phyloP scores from a whole-genome alignment of 2,113 vertebrate genomes.

The Silurus glanis region DNA sequence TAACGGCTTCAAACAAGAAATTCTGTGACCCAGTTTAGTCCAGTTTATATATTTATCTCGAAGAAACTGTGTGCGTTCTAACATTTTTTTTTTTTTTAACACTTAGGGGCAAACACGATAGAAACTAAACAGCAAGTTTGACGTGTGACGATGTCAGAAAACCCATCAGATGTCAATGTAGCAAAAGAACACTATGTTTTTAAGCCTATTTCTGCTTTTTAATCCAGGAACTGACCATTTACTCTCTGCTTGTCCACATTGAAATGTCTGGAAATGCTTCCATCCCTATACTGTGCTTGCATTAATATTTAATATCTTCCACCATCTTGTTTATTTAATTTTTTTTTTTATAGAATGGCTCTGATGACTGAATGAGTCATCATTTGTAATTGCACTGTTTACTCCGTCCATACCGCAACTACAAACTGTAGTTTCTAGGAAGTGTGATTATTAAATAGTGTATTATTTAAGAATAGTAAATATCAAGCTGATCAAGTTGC shows the following conservation, averaged over 20 bases:
- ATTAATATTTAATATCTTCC: too few relatives aligned
- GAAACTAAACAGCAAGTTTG: not conserved
- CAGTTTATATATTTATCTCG: not conserved
- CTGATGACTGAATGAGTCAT: too few relatives aligned
- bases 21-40: not conserved
- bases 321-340: too few relatives aligned
- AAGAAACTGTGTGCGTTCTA: not conserved
- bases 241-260: too few relatives aligned
- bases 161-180: not conserved
- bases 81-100: not conserved
- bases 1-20: not conserved
- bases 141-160: not conserved
- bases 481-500: not conserved
- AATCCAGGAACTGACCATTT: too few relatives aligned
- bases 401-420: too few relatives aligned
- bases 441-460: not conserved
- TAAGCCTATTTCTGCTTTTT: too few relatives aligned
- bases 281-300: too few relatives aligned
- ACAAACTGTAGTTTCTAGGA: not conserved
- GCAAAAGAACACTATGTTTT: too few relatives aligned
- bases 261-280: too few relatives aligned
- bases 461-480: not conserved
- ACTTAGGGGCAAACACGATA: not conserved
- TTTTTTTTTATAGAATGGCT: too few relatives aligned
- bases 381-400: too few relatives aligned